phyloP scores from a whole-genome alignment of 2,797 vertebrate genomes.

The Anabacerthia variegaticeps region DNA sequence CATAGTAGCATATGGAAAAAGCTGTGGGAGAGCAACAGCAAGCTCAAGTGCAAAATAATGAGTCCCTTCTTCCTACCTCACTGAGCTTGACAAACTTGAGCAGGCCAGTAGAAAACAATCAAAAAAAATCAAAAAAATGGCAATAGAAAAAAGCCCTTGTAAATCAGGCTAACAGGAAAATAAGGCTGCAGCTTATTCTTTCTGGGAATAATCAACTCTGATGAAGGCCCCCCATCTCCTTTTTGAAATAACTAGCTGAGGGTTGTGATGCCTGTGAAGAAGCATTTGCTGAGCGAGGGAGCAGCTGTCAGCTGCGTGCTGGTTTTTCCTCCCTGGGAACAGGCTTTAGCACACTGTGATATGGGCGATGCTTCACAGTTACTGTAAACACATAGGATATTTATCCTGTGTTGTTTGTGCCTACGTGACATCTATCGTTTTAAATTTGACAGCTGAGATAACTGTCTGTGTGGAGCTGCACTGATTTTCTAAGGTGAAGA shows the following conservation, averaged over 20 bases:
- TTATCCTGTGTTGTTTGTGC: not conserved
- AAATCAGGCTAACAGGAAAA: constrained; percentile 11
- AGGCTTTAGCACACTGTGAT: not conserved
- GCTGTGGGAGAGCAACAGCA: not conserved
- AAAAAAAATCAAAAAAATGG: not conserved
- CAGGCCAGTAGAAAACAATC: not conserved
- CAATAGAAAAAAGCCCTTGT: not conserved
- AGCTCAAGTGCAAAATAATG: not conserved
- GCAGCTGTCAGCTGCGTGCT: constrained; percentile 59
- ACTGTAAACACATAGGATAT: not conserved
- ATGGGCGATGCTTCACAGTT: not conserved
- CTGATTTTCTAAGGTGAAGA: not conserved
- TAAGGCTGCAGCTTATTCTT: constrained; percentile 11
- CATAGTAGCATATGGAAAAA: not conserved
- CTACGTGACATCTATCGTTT: not conserved
- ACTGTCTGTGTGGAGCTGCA: not conserved
- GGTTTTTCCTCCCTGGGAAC: not conserved
- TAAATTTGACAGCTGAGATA: not conserved
- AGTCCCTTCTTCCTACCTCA: not conserved
- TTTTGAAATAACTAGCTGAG: not conserved
- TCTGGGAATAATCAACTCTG: constrained; percentile 5
- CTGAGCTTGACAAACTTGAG: not conserved
- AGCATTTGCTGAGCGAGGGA: constrained; percentile 13
- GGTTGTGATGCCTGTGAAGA: not conserved
- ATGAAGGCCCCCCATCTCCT: not conserved